These are phyloP conservation scores for Aplochiton taeniatus DNA, from an alignment of 2,797 vertebrate genomes.

Conservation along the genomic window DNA sequence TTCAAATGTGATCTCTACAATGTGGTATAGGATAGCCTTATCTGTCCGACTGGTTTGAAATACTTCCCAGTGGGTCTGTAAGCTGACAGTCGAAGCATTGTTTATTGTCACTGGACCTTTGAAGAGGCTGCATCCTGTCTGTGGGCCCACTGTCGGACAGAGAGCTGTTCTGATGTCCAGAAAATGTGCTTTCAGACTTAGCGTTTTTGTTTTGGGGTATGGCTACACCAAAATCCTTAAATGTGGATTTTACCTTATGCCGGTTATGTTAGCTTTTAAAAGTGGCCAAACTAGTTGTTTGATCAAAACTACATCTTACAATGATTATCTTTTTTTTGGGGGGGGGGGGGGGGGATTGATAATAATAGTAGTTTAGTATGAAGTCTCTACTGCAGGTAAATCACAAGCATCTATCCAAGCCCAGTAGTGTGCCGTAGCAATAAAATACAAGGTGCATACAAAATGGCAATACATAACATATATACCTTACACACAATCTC, in stretches of 20 bases:
- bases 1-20: conserved; percentile 34
- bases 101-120: conserved; percentile 65
- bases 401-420: too few species aligned
- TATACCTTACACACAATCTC: background rate
- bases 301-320: too few species aligned
- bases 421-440: too few species aligned
- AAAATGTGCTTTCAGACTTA: conserved; percentile 16
- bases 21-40: conserved; percentile 2
- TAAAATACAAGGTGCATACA: too few species aligned
- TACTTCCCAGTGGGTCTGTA: conserved; percentile 32
- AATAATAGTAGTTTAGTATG: too few species aligned
- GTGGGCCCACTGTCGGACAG: conserved; percentile 46
- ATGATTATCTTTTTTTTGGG: too few species aligned
- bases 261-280: too few species aligned
- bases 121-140: conserved; percentile 61
- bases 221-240: conserved; percentile 21
- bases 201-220: conserved; percentile 36
- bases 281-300: background rate
- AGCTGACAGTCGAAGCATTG: conserved; percentile 50
- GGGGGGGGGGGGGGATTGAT: too few species aligned
- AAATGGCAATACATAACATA: too few species aligned
- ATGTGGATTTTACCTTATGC: background rate
- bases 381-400: too few species aligned
- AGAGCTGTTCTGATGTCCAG: conserved; percentile 44
- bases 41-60: conserved; percentile 2